Percentiles rank a stretch among this genome's conserved stretches.
Evolutionary conservation across 2,888 invertebrate species (phyloP).

Genomic region (Cheilosia grossa): DNA sequence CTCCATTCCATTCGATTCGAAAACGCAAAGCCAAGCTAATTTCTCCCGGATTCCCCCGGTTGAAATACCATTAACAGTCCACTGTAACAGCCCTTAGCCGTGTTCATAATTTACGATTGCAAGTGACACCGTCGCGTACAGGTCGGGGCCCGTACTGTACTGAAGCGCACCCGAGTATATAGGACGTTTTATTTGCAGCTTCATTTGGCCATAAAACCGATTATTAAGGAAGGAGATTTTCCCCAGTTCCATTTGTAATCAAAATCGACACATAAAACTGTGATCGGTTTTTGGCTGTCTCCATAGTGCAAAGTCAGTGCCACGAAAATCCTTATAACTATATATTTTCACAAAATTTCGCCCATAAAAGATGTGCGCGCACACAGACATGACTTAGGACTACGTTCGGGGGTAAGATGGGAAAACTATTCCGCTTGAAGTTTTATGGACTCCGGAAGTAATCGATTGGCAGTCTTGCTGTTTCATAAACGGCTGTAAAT

Average conservation of each 20-base stretch:
- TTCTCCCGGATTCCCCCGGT: slow-evolving; percentile 21
- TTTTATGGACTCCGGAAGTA: slow-evolving; percentile 69
- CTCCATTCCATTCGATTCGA: neutral
- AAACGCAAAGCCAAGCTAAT: slow-evolving; percentile 54
- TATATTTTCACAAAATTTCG: slow-evolving; percentile 59
- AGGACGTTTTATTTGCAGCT: slow-evolving; percentile 23
- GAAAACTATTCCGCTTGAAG: slow-evolving; percentile 60
- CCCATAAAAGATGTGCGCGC: slow-evolving; percentile 57
- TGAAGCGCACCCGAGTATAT: neutral
- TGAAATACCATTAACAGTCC: slow-evolving; percentile 37
- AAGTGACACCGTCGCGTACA: slow-evolving; percentile 47
- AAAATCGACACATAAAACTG: slow-evolving; percentile 72
- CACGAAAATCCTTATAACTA: slow-evolving; percentile 40
- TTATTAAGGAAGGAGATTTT: slow-evolving; percentile 65
- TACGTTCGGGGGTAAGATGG: neutral
- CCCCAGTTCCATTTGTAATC: slow-evolving; percentile 59
- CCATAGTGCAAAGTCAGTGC: neutral
- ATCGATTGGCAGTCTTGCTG: slow-evolving; percentile 71
- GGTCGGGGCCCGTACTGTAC: neutral
- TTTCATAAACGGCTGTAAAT: slow-evolving; percentile 72
- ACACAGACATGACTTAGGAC: slow-evolving; percentile 17
- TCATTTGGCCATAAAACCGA: slow-evolving; percentile 69
- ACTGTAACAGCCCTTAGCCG: slow-evolving; percentile 44
- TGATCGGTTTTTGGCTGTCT: slow-evolving; percentile 54
- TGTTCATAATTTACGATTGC: slow-evolving; percentile 66